Base-by-base conservation (phyloP, 2,888 invertebrate species). In the Yponomeuta sedellus region DNA sequence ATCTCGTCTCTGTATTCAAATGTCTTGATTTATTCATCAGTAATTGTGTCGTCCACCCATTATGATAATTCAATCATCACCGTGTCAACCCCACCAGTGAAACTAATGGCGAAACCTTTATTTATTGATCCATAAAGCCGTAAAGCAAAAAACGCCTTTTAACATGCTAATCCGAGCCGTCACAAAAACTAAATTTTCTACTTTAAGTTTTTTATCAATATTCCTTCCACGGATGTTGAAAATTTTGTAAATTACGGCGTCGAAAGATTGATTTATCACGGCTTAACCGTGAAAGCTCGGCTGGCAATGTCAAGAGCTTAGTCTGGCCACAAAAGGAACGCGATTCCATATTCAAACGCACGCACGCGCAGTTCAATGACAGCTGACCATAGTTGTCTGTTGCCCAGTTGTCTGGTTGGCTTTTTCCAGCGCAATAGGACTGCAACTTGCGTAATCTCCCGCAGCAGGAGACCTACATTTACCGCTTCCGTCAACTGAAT, bases 291-390 rank as follows among this genome's bases (percentile, higher is more conserved):
- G 79, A 79, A 81, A 40, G 61, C 75, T 70, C 67, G 75, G 72
- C 74, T 75, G 74, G 80, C 87, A 89, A 88, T 88, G 88, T 88
- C 88, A 88, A 88, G 88, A 85, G 78, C 86, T 34, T 34, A 34
- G 34, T 34, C 83, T 76, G 71, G 73, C 79, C 77, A 80, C 80
- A 80, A 79, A 85, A 86, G 85, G 78, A 83, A 76, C 78, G 73
- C 78, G 77, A 81, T 81, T 74, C 85, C 86, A 83, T 87, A 86
- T 84, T 83, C 81, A 81, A 85, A 83, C 77, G 74, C 75, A 70
- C 74, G 73, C 82, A 78, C 44, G 64, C 69, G 67, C 77, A 76
- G 87, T 88, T 88, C 88, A 88, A 83, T 86, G 88, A 82, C 87
- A 85, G 81, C 77, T 4, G 75, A 68, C 76, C 80, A 80, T 83